phyloP scores from a whole-genome alignment of 2,888 invertebrate species.

The Alcis repandata region DNA sequence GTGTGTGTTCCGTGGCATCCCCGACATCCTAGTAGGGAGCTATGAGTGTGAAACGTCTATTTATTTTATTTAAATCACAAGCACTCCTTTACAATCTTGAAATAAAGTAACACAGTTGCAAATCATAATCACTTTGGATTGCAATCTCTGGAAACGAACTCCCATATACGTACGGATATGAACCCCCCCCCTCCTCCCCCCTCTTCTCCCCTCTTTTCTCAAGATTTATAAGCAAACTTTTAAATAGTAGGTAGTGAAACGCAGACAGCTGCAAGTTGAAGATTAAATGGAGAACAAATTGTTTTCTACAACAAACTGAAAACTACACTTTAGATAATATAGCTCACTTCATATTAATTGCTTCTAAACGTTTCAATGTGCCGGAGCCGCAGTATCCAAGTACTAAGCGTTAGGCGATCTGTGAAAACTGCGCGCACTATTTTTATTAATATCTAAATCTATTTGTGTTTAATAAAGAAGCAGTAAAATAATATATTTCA shows the following conservation, averaged over 20 bases:
- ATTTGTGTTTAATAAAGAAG: no score
- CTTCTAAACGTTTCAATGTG: constrained; percentile 28
- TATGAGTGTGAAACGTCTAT: no score
- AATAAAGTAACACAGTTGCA: neutral
- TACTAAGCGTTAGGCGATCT: neutral
- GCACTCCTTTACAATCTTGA: no score
- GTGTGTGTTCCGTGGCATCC: no score
- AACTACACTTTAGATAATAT: constrained; percentile 58
- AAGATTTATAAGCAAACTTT: constrained; percentile 68
- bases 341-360: constrained; percentile 56
- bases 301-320: constrained; percentile 59
- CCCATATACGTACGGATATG: constrained; percentile 6
- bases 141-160: neutral
- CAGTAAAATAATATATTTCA: no score
- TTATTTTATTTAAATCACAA: no score
- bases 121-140: neutral
- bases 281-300: constrained; percentile 65
- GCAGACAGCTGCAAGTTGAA: constrained; percentile 56
- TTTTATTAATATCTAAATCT: no score
- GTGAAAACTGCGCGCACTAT: neutral
- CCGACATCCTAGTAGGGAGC: no score
- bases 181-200: neutral
- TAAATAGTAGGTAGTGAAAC: constrained; percentile 55
- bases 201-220: neutral
- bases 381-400: neutral